phyloP scores from a whole-genome alignment of 2,888 invertebrate genomes.

The Mycalesis mineus region DNA sequence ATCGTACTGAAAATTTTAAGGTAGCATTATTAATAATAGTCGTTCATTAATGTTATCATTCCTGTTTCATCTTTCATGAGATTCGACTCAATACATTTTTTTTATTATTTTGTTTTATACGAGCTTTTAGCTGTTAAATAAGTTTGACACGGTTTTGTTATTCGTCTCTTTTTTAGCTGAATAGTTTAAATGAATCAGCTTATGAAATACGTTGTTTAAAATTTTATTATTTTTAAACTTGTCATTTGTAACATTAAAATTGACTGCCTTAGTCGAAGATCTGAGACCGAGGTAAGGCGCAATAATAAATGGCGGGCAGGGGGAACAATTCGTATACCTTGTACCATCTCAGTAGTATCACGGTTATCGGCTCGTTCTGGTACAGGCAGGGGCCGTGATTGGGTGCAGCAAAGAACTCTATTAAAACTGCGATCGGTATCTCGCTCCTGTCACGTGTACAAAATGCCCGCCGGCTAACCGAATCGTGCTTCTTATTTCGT shows the following conservation, averaged over 20 bases:
- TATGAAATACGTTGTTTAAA: too few relatives aligned
- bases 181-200: too few relatives aligned
- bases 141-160: too few relatives aligned
- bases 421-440: constrained; percentile 64
- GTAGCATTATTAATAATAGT: not conserved
- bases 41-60: not conserved
- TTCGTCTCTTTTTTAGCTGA: too few relatives aligned
- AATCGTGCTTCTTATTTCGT: constrained; percentile 38
- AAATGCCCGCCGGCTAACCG: constrained; percentile 53
- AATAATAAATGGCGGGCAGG: not conserved
- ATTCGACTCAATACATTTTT: not conserved
- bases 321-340: constrained; percentile 7
- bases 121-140: too few relatives aligned
- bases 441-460: constrained; percentile 60
- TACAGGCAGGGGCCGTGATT: constrained; percentile 48
- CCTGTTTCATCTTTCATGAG: not conserved
- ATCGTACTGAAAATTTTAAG: not conserved
- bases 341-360: constrained; percentile 19
- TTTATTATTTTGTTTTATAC: not conserved
- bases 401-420: constrained; percentile 66
- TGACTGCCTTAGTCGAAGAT: not conserved
- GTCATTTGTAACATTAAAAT: too few relatives aligned
- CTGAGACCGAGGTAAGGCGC: not conserved
- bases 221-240: too few relatives aligned
- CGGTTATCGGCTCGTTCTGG: constrained; percentile 27